Evolutionary conservation across 2,888 invertebrate genomes (phyloP), one percentile per base, ranked within the genome.

Genomic region (Leptura quadrifasciata): DNA sequence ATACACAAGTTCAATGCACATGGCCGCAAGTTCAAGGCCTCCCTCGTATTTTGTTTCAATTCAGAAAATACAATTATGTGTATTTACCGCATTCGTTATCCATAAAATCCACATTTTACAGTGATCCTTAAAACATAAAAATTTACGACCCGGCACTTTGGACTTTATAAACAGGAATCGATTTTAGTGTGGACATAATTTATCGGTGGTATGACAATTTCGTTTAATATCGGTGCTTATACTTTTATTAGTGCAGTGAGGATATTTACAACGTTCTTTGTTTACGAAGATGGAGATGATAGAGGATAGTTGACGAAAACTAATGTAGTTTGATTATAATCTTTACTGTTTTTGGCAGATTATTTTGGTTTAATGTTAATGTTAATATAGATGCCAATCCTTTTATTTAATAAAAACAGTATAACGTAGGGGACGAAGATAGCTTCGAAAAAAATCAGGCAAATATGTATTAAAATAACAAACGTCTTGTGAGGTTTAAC

Each of bases 1-100:
- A 64, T 76, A 79, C 78, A 71, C 79, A 83, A 84, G 84, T 84
- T 84, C 84, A 83, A 81, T 81, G 84, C 81, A 84, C 83, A 83
- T 80, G 75, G 79, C 77, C 79, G 77, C 76, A 81, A 83, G 83
- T 83, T 83, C 82, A 83, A 83, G 83, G 83, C 60, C 71, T 39
- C n/a, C 4, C 15, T 27, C 20, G 15, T 24, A 47, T 60, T 17
- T 60, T 35, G 12, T 69, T 47, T 71, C 6, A n/a, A 63, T 39
- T 18, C 35, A 39, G 39, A 35, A 63, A 63, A 63, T 39, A 31
- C 27, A 27, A 61, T 27, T 31, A 31, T 9, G 31, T n/a, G 27
- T 61, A 27, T 63, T 39, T 63, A 39, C 63, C 39, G 39, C 18
- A 63, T 35, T 63, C 15, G 63, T 63, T 39, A 39, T 39, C 63